A percentile compares a stretch with the other conserved stretches of the same genome.
Evolutionary conservation across 2,113 vertebrate species (phyloP).

Genomic region (Vulpes vulpes): DNA sequence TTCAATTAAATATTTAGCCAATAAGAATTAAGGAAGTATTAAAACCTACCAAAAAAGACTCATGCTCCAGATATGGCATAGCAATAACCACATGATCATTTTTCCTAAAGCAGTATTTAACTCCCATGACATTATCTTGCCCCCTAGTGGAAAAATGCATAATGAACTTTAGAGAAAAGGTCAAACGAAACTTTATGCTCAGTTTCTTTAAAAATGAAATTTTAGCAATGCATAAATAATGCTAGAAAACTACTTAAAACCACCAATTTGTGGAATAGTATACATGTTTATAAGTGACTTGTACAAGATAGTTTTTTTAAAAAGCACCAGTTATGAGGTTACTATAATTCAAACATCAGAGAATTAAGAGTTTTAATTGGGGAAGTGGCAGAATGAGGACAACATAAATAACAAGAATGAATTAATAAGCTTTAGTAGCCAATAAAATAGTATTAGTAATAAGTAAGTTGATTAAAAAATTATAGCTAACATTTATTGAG

Average conservation of each 20-base stretch:
- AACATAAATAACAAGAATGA: slow-evolving; percentile 23
- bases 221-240: slow-evolving; percentile 45
- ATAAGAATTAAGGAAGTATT: slow-evolving; percentile 55
- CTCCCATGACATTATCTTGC: slow-evolving; percentile 97
- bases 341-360: slow-evolving; percentile 33
- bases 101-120: slow-evolving; percentile 97
- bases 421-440: slow-evolving; percentile 12
- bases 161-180: slow-evolving; percentile 63
- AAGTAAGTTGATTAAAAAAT: background rate
- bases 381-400: background rate
- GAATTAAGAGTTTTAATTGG: slow-evolving; percentile 40
- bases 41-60: slow-evolving; percentile 94
- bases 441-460: background rate
- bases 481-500: background rate
- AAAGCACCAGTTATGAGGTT: slow-evolving; percentile 43
- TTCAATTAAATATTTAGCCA: slow-evolving; percentile 69
- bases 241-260: slow-evolving; percentile 48
- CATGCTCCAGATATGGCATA: slow-evolving; percentile 98
- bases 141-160: slow-evolving; percentile 90
- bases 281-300: slow-evolving; percentile 44
- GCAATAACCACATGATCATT: slow-evolving; percentile 98
- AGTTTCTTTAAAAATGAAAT: background rate
- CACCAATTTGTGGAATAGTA: background rate
- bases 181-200: slow-evolving; percentile 33
- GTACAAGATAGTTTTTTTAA: background rate